phyloP scores from a whole-genome alignment of 2,797 vertebrate genomes.

The Gouania willdenowi region DNA sequence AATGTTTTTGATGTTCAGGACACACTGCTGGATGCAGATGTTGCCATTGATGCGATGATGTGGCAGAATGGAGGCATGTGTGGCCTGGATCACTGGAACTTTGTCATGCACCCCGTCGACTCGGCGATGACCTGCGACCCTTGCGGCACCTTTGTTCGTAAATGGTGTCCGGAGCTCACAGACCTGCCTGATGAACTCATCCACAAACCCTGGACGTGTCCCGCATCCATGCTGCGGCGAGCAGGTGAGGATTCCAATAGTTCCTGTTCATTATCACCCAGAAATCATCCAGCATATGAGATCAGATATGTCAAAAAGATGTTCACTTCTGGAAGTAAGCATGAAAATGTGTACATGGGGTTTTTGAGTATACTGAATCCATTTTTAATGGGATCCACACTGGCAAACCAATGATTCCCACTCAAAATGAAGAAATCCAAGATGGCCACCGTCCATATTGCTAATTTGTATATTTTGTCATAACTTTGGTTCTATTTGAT shows the following conservation, averaged over 20 bases:
- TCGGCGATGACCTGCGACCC: conserved; percentile 76
- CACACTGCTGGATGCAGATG: conserved; percentile 74
- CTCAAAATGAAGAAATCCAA: no score
- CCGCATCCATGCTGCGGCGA: conserved; percentile 58
- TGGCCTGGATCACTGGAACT: conserved; percentile 78
- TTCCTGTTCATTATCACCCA: no score
- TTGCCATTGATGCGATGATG: conserved; percentile 78
- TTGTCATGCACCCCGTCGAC: conserved; percentile 75
- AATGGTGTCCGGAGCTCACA: conserved; percentile 74
- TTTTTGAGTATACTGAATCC: no score
- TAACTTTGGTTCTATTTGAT: no score
- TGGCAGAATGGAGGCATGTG: conserved; percentile 80
- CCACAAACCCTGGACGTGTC: conserved; percentile 75
- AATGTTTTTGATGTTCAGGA: conserved; percentile 65
- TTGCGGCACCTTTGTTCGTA: conserved; percentile 55
- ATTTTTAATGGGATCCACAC: no score
- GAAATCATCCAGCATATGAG: no score
- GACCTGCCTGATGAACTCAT: conserved; percentile 68
- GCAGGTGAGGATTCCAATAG: conserved; percentile 50
- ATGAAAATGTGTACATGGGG: no score
- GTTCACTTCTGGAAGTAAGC: no score
- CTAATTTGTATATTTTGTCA: no score
- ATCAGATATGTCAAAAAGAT: no score
- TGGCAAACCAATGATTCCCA: no score
- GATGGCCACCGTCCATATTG: no score